Evolutionary conservation across 2,113 vertebrate genomes (phyloP).

Genomic region (Dromaius novaehollandiae): DNA sequence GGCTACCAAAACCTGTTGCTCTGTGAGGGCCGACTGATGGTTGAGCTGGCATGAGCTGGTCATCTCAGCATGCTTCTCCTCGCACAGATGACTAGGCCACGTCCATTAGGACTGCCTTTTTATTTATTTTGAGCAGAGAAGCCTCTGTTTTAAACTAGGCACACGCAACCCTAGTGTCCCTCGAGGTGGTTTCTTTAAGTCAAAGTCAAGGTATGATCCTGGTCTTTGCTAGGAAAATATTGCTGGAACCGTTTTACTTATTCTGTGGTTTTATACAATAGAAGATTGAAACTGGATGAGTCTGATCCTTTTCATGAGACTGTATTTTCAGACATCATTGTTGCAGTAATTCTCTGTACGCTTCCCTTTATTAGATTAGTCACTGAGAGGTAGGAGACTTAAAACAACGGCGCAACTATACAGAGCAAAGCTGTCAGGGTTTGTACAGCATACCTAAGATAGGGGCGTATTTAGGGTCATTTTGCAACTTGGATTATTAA

Average conservation of each 20-base stretch:
- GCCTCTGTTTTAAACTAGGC: neutral
- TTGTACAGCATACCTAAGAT: neutral
- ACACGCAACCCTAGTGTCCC: neutral
- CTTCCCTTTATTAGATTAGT: neutral
- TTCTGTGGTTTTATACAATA: neutral
- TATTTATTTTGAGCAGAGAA: neutral
- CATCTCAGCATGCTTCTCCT: neutral
- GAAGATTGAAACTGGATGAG: neutral
- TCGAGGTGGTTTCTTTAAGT: neutral
- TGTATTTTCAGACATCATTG: neutral
- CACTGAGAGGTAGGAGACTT: neutral
- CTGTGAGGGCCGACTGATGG: neutral
- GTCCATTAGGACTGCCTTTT: neutral
- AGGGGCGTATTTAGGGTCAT: neutral
- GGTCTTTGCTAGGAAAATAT: neutral
- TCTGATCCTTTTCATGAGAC: neutral
- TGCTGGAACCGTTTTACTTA: neutral
- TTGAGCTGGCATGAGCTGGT: neutral
- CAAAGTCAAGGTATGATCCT: neutral
- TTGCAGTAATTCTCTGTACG: neutral
- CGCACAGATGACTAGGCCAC: neutral
- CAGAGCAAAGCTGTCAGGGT: neutral
- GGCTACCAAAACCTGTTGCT: neutral
- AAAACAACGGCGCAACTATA: neutral
- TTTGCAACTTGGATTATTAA: slow-evolving; percentile 56